Evolutionary conservation across 2,888 invertebrate genomes (phyloP), one percentile per base, ranked within the genome.

Genomic region (Diloba caeruleocephala): DNA sequence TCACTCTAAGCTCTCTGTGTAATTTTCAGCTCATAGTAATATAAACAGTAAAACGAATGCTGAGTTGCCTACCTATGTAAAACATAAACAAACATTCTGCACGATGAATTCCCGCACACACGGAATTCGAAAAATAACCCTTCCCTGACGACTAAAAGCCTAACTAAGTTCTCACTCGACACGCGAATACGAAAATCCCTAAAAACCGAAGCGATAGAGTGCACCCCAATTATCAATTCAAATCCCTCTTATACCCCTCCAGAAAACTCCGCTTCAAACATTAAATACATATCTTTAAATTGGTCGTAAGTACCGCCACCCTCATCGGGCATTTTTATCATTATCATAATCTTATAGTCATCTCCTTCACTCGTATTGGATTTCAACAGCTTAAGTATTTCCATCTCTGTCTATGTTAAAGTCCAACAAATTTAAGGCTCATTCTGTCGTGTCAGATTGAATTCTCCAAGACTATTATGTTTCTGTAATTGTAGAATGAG

Each of bases 231-330:
- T 90, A 90, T 84, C 84, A 85, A 90, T 91, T 90, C 89, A 84
- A 82, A 87, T 82, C 84, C 87, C 74, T 76, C 78, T 79, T 82
- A 76, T 71, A 74, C 75, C 81, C 78, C 71, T 74, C 74, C 74
- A 66, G 23, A 55, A 58, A 72, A 70, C 56, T 60, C 68, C 58
- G 79, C 84, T 80, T 53, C 80, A 74, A 87, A 87, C 90, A 88
- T 92, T 92, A 92, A 92, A 90, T 90, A 91, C 91, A 90, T 92
- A 91, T 91, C 90, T 90, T 88, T 85, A 91, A 92, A 92, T 92
- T 90, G 90, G 86, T 89, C 82, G 85, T 91, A 92, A 91, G 90
- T 85, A 90, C 85, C 75, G 75, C 87, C 89, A 85, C 90, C 89
- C 90, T 90, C 88, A 89, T 87, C 84, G 84, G 78, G 80, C 82